phyloP scores from a whole-genome alignment of 2,797 vertebrate species.

The Diglossa cyanea region DNA sequence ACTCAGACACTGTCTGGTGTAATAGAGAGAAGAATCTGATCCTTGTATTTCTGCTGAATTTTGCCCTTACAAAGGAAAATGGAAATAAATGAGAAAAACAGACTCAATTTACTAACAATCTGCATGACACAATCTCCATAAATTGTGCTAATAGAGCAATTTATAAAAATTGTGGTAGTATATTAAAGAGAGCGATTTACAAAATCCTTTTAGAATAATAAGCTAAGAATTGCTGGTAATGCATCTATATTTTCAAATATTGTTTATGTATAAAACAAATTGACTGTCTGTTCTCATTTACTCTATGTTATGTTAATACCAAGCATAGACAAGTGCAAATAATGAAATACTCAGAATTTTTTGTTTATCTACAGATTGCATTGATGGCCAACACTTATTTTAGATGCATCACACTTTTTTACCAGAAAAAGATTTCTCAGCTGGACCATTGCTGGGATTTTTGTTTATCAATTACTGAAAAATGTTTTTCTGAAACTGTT shows the following conservation, averaged over 20 bases:
- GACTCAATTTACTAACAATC: constrained; percentile 48
- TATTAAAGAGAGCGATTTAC: constrained; percentile 55
- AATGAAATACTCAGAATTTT: constrained; percentile 24
- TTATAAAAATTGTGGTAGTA: constrained; percentile 58
- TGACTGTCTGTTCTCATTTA: constrained; percentile 44
- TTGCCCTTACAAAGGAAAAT: not conserved
- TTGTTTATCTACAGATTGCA: constrained; percentile 18
- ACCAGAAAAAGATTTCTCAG: not conserved
- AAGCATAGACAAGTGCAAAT: not conserved
- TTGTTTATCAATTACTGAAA: not conserved
- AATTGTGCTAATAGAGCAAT: constrained; percentile 63
- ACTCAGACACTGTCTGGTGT: not conserved
- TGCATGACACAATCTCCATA: constrained; percentile 52
- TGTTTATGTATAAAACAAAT: constrained; percentile 49
- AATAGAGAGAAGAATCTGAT: constrained; percentile 6
- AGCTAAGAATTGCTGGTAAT: constrained; percentile 35
- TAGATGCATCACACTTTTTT: not conserved
- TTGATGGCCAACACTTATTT: not conserved
- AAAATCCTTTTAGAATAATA: constrained; percentile 63
- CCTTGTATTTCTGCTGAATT: constrained; percentile 5
- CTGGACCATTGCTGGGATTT: not conserved
- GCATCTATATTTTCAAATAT: constrained; percentile 33
- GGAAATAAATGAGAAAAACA: constrained; percentile 26
- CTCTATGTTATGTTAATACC: not conserved
- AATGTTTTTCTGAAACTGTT: constrained; percentile 20